Conservation (phyloP, 2,888 invertebrate genomes). For the Spilosoma lubricipeda region DNA sequence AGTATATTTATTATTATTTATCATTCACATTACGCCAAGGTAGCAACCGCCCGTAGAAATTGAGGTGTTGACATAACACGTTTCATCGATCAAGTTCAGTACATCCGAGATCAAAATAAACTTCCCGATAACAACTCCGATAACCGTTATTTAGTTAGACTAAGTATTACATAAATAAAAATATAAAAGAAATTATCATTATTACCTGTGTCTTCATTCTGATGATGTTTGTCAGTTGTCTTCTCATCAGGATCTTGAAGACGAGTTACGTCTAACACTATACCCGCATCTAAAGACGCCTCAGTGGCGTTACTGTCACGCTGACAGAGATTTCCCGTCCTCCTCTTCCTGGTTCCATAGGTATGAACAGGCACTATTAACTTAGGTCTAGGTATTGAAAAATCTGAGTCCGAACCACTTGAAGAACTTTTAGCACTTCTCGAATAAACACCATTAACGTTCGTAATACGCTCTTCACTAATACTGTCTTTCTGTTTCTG, state of each 20-base stretch:
- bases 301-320: constrained; percentile 81
- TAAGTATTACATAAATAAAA: constrained; percentile 20
- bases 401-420: constrained; percentile 88
- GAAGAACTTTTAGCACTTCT: constrained; percentile 84
- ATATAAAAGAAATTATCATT: constrained; percentile 14
- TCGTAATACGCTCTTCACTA: constrained; percentile 71
- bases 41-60: constrained; percentile 54
- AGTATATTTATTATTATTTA: constrained; percentile 43
- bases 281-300: constrained; percentile 76
- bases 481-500: constrained; percentile 70
- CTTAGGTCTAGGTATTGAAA: constrained; percentile 94
- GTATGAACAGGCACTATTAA: constrained; percentile 96
- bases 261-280: constrained; percentile 76
- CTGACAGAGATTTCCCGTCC: constrained; percentile 91
- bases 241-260: constrained; percentile 67
- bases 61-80: constrained; percentile 45
- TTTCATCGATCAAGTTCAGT: constrained; percentile 68
- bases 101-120: constrained; percentile 61
- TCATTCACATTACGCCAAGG: constrained; percentile 54
- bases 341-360: constrained; percentile 91
- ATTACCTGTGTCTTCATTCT: constrained; percentile 73
- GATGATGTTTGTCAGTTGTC: constrained; percentile 58
- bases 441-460: constrained; percentile 67
- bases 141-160: constrained; percentile 27
- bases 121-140: constrained; percentile 49